A percentile compares a stretch with the other conserved stretches of the same genome.
These are phyloP conservation scores for Scaptomyza tumidula DNA, from an alignment of 2,888 invertebrate species.

Conservation along the genomic window DNA sequence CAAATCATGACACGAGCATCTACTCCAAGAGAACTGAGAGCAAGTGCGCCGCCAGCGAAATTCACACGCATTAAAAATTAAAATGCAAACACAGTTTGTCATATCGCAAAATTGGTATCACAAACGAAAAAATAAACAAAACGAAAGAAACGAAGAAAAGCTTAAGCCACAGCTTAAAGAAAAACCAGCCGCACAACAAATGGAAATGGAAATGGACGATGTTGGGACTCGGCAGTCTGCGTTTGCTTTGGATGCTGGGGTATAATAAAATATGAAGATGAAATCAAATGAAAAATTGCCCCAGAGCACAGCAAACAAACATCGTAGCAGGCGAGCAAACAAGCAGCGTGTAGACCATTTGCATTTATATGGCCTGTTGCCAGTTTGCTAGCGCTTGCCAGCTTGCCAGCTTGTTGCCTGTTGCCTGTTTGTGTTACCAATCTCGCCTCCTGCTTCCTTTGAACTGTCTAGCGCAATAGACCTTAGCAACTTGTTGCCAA, in stretches of 20 bases:
- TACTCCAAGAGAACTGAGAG: slow-evolving; percentile 43
- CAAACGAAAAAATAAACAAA: neutral
- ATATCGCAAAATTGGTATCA: slow-evolving; percentile 81
- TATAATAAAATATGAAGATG: slow-evolving; percentile 80
- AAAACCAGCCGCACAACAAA: slow-evolving; percentile 52
- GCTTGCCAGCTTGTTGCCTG: too few species aligned
- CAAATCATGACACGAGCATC: slow-evolving; percentile 81
- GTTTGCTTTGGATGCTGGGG: slow-evolving; percentile 35
- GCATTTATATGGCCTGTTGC: slow-evolving; percentile 75
- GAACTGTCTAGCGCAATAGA: slow-evolving; percentile 56
- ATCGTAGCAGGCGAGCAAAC: slow-evolving; percentile 59
- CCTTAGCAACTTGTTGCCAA: slow-evolving; percentile 60
- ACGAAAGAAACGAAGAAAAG: slow-evolving; percentile 23
- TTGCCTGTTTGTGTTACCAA: slow-evolving; percentile 28
- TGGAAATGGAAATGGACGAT: slow-evolving; percentile 63
- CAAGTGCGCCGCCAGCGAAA: slow-evolving; percentile 75
- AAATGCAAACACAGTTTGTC: slow-evolving; percentile 81
- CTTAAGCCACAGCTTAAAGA: neutral
- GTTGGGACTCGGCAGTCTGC: slow-evolving; percentile 12
- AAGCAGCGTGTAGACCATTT: slow-evolving; percentile 73
- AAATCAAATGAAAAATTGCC: slow-evolving; percentile 82
- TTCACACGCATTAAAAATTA: slow-evolving; percentile 83
- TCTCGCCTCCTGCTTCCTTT: slow-evolving; percentile 41
- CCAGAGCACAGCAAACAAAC: slow-evolving; percentile 64
- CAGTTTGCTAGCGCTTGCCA: slow-evolving; percentile 1